Evolutionary conservation across 2,797 vertebrate genomes (phyloP).

Genomic region (Scolopax rusticola): DNA sequence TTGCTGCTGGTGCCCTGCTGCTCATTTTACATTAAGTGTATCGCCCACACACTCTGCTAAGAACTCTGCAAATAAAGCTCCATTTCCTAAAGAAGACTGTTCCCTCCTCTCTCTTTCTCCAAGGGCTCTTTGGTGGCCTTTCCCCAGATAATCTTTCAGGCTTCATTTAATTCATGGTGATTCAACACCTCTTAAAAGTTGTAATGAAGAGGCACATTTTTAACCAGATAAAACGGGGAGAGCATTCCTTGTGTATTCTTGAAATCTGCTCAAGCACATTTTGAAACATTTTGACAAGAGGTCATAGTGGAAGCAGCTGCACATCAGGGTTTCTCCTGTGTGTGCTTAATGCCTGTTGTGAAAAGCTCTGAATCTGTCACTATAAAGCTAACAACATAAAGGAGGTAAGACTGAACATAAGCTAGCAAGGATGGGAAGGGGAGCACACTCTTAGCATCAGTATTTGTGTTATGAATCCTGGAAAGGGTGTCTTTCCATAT

Average conservation of each 20-base stretch:
- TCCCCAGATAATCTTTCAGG: background rate
- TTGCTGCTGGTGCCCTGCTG: background rate
- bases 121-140: background rate
- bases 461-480: background rate
- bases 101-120: background rate
- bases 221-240: background rate
- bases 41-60: background rate
- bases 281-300: background rate
- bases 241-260: background rate
- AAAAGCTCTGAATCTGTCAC: background rate
- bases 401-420: background rate
- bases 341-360: background rate
- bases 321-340: background rate
- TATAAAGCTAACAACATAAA: background rate
- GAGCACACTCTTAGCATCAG: background rate
- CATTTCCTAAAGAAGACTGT: background rate
- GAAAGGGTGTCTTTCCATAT: background rate
- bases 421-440: background rate
- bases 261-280: background rate
- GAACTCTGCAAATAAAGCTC: background rate
- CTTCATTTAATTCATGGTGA: background rate
- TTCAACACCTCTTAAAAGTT: background rate
- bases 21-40: background rate
- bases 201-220: background rate
- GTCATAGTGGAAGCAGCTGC: conserved; percentile 1